Percentiles rank a stretch among this genome's conserved stretches.
phyloP scores from a whole-genome alignment of 2,113 vertebrate genomes.

The Prochilodus magdalenae region DNA sequence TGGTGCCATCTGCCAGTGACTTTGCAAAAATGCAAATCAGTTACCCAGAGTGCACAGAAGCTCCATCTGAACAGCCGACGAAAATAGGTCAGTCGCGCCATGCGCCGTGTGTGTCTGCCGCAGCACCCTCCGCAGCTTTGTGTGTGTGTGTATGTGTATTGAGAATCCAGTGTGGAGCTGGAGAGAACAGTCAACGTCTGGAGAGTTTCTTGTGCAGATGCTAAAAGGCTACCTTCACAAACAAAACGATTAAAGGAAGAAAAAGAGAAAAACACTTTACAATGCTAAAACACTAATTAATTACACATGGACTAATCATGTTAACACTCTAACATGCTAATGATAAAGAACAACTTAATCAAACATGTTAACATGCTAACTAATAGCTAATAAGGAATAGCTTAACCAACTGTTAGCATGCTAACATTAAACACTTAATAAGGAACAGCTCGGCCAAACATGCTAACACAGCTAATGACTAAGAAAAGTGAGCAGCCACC shows the following conservation, averaged over 20 bases:
- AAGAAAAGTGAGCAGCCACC: not conserved
- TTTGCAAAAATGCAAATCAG: slow-evolving; percentile 67
- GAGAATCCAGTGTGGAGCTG: not conserved
- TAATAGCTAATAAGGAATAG: not conserved
- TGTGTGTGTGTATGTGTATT: not conserved
- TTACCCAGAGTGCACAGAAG: slow-evolving; percentile 62
- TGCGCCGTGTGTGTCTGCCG: slow-evolving; percentile 25
- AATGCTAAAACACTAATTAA: too few relatives aligned
- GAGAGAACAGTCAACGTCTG: not conserved
- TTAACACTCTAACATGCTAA: too few relatives aligned
- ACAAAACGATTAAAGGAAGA: not conserved
- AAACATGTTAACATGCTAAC: not conserved
- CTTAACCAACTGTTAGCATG: not conserved
- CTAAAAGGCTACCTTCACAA: slow-evolving; percentile 7
- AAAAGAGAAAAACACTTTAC: not conserved
- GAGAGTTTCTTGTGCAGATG: slow-evolving; percentile 23
- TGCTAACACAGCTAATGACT: not conserved
- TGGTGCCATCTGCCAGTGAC: slow-evolving; percentile 67
- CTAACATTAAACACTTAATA: not conserved
- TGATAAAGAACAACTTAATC: not conserved
- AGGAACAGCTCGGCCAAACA: not conserved
- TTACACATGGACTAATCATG: too few relatives aligned
- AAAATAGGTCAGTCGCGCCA: slow-evolving; percentile 66
- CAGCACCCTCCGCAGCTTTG: slow-evolving; percentile 19
- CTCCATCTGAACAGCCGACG: slow-evolving; percentile 50